Evolutionary conservation across 2,797 vertebrate genomes (phyloP), one percentile per base, ranked within the genome.

Genomic region (Megalops cyprinoides): DNA sequence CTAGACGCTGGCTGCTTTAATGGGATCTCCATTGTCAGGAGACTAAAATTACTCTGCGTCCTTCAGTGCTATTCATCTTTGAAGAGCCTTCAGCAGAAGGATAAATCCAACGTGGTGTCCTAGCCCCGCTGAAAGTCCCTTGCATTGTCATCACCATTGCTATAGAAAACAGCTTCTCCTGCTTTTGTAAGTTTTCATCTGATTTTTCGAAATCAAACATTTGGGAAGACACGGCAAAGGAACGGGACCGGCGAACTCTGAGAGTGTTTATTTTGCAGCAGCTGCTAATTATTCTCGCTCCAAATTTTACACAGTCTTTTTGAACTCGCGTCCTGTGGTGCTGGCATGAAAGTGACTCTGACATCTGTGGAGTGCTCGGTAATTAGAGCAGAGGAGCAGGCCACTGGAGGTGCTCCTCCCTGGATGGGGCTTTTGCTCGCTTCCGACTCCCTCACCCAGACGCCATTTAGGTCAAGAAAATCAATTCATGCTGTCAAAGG

Each of bases 201-300:
- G 55, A 25, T 37, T 25, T 55, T 58, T n/a, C n/a, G 37, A 23
- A 73, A 80, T 80, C 23, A 75, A 80, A 80, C 71, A 56, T 80
- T 74, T 31, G 56, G 28, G 53, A 58, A n/a, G n/a, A n/a, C n/a
- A n/a, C n/a, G n/a, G n/a, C n/a, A n/a, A n/a, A n/a, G 55, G 62
- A 60, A 28, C 42, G 48, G 58, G 46, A 7, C 4, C 4, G 80
- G 55, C 71, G 84, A 87, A 87, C 85, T 74, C 85, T 86, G 86
- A 89, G 87, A 84, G 88, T 89, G 89, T 89, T 92, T 91, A 92
- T 93, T 91, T 87, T 87, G 90, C 91, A 94, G 91, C 93, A 93
- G 93, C 91, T 93, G 92, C 92, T 94, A 93, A 94, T 94, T 93
- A 93, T 94, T 92, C 89, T 86, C 91, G 90, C 88, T 94, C 91